Percentiles rank a stretch among this genome's conserved stretches.
Conservation (phyloP, 53 echinoderm and acorn worm genomes). For the Mesocentrotus franciscanus region DNA sequence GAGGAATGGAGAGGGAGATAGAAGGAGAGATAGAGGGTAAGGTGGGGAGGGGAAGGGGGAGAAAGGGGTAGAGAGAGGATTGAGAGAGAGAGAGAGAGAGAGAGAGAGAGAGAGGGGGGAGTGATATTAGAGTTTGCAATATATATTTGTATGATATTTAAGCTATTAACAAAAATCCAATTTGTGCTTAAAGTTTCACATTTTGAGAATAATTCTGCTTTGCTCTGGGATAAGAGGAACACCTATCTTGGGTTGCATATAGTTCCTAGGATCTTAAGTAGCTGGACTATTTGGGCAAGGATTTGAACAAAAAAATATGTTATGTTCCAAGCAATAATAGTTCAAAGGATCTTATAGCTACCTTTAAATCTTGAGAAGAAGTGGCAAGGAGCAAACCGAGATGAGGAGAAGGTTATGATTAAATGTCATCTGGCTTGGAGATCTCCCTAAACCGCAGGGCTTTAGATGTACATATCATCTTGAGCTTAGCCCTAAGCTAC, state of each 20-base stretch:
- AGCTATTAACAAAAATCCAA: neutral
- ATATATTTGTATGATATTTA: neutral
- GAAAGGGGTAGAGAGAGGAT: too few species aligned
- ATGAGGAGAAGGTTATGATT: neutral
- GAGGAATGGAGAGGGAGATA: too few species aligned
- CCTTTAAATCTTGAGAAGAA: neutral
- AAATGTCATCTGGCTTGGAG: constrained; percentile 35
- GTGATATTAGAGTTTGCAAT: neutral
- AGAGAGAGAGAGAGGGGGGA: too few species aligned
- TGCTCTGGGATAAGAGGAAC: neutral
- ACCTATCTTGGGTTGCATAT: neutral
- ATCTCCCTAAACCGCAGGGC: constrained; percentile 31
- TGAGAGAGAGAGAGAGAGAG: too few species aligned
- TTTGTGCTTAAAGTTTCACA: neutral
- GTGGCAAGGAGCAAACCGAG: neutral
- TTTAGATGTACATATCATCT: neutral
- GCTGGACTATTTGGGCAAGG: neutral
- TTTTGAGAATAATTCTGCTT: neutral
- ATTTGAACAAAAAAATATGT: neutral
- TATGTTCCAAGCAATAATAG: neutral
- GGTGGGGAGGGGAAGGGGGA: too few species aligned
- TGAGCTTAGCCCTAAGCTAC: neutral
- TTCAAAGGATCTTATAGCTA: neutral
- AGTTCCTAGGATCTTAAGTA: neutral
- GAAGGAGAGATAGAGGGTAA: too few species aligned